Conservation (phyloP, 2,888 invertebrate species). For the Nasonovia ribisnigri region DNA sequence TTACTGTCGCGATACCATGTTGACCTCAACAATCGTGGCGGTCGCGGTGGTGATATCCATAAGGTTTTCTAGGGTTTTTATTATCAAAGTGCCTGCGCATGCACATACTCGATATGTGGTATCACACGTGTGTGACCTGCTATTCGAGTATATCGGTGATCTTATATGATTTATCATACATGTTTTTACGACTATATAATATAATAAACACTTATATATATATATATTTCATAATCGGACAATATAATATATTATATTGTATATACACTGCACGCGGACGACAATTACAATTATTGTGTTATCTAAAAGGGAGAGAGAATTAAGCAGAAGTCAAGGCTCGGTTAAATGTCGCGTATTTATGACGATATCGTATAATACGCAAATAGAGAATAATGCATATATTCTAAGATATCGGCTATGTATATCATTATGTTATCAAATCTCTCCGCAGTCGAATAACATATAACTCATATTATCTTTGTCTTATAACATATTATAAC, state of each 20-base stretch:
- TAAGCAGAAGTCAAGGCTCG: conserved; percentile 47
- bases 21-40: not conserved
- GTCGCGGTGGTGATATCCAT: not conserved
- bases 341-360: not conserved
- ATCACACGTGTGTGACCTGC: conserved; percentile 10
- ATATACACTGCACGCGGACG: not conserved
- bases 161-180: not conserved
- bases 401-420: too few species aligned
- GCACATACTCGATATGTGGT: not conserved
- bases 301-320: not conserved
- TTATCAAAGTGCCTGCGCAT: not conserved
- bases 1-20: conserved; percentile 17
- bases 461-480: not conserved
- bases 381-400: not conserved
- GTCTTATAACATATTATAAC: not conserved
- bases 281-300: not conserved
- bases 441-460: not conserved
- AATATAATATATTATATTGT: not conserved
- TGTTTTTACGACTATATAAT: not conserved
- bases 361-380: not conserved
- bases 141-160: conserved; percentile 31
- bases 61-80: conserved; percentile 7
- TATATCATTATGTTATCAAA: not conserved
- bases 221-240: not conserved
- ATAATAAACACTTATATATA: not conserved